Evolutionary conservation across 2,888 invertebrate species (phyloP).

Genomic region (Eurytoma californica): DNA sequence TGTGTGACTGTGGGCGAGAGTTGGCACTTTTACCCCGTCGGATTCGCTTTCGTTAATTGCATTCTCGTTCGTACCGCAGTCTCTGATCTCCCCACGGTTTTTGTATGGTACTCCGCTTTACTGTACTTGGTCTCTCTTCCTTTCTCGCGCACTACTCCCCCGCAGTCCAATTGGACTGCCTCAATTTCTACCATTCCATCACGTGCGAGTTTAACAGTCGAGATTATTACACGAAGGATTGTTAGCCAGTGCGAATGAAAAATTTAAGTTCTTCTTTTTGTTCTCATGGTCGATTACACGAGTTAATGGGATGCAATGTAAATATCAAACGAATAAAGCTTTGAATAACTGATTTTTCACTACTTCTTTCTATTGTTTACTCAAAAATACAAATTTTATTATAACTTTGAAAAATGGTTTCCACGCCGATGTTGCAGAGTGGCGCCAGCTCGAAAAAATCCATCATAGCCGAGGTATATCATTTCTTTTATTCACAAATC

Average conservation of each 20-base stretch:
- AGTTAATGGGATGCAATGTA: too few species aligned
- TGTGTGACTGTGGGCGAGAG: neutral
- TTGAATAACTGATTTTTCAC: too few species aligned
- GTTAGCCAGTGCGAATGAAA: neutral
- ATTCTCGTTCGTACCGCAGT: conserved; percentile 6
- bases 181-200: conserved; percentile 29
- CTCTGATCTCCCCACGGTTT: neutral
- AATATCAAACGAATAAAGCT: too few species aligned
- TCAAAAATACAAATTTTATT: too few species aligned
- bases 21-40: conserved; percentile 41
- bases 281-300: too few species aligned
- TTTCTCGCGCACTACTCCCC: neutral
- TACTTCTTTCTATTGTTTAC: too few species aligned
- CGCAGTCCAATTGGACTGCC: conserved; percentile 29
- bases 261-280: too few species aligned
- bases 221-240: neutral
- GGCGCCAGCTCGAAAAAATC: conserved; percentile 11
- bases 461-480: neutral
- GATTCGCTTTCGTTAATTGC: conserved; percentile 46
- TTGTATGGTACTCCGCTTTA: conserved; percentile 4
- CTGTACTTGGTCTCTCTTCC: neutral
- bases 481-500: conserved; percentile 36
- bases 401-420: conserved; percentile 4
- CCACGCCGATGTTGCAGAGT: neutral
- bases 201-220: conserved; percentile 10